phyloP scores from a whole-genome alignment of 2,113 vertebrate genomes.

The Rhegmatorhina hoffmannsi region DNA sequence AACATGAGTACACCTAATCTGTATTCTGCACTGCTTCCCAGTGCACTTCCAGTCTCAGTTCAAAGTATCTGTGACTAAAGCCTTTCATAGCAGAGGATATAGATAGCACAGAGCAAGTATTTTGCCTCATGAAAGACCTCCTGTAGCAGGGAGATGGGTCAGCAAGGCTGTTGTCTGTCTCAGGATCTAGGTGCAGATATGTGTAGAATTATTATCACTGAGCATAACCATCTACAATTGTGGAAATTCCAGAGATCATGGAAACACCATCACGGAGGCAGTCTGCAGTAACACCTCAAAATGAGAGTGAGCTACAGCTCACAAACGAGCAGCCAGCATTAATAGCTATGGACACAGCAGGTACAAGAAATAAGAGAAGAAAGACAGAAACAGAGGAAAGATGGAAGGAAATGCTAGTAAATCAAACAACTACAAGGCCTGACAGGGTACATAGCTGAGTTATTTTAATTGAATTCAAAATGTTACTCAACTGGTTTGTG shows the following conservation, averaged over 20 bases:
- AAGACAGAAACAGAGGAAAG: background rate
- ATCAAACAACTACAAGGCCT: background rate
- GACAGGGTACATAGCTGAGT: background rate
- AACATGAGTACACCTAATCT: background rate
- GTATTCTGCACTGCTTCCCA: background rate
- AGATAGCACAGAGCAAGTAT: background rate
- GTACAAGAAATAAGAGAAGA: background rate
- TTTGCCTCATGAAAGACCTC: background rate
- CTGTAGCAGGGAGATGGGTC: background rate
- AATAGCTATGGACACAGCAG: background rate
- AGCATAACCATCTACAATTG: background rate
- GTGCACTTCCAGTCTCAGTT: background rate
- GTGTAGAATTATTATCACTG: background rate
- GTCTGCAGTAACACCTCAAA: background rate
- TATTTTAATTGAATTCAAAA: background rate
- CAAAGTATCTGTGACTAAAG: background rate
- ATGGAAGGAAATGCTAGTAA: background rate
- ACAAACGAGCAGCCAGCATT: background rate
- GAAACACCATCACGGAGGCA: background rate
- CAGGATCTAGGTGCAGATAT: background rate
- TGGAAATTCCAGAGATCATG: background rate
- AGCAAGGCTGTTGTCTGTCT: background rate
- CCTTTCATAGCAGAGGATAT: background rate
- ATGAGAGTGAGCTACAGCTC: rapidly evolving
- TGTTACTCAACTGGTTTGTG: background rate